Percentiles rank a stretch among this genome's conserved stretches.
phyloP scores from a whole-genome alignment of 2,113 vertebrate genomes.

The Gyps fulvus region DNA sequence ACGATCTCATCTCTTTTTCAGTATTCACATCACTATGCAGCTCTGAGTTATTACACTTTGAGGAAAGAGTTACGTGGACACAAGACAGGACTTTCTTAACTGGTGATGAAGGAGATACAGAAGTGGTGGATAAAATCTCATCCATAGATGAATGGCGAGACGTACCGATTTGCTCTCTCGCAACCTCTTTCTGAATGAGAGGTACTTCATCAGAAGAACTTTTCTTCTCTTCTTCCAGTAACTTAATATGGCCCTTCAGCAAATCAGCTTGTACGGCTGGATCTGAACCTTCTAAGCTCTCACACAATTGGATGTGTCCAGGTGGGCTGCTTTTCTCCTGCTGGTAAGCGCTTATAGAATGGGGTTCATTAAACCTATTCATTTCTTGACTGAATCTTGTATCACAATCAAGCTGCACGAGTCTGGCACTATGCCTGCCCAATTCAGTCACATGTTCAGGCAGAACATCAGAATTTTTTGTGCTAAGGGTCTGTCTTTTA shows the following conservation, averaged over 20 bases:
- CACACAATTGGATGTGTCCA: not conserved
- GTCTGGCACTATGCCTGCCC: not conserved
- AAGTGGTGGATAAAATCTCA: not conserved
- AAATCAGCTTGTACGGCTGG: not conserved
- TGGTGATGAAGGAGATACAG: constrained; percentile 4
- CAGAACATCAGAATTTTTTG: not conserved
- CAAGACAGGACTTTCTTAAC: constrained; percentile 72
- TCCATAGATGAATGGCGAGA: not conserved
- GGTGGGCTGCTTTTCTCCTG: not conserved
- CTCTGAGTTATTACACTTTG: constrained; percentile 42
- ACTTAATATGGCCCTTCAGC: not conserved
- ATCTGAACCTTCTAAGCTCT: not conserved
- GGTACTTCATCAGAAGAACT: not conserved
- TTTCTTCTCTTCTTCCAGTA: not conserved
- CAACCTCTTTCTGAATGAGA: not conserved
- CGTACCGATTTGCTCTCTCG: not conserved
- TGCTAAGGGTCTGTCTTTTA: not conserved
- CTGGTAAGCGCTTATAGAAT: not conserved
- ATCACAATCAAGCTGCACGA: rapidly evolving
- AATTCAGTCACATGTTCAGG: not conserved
- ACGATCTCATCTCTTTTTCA: not conserved
- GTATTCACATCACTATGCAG: not conserved
- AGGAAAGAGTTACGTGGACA: constrained; percentile 77
- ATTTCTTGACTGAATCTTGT: not conserved
- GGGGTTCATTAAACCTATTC: not conserved